These are phyloP conservation scores for Craniophora ligustri DNA, from an alignment of 2,888 invertebrate species.

Conservation along the genomic window DNA sequence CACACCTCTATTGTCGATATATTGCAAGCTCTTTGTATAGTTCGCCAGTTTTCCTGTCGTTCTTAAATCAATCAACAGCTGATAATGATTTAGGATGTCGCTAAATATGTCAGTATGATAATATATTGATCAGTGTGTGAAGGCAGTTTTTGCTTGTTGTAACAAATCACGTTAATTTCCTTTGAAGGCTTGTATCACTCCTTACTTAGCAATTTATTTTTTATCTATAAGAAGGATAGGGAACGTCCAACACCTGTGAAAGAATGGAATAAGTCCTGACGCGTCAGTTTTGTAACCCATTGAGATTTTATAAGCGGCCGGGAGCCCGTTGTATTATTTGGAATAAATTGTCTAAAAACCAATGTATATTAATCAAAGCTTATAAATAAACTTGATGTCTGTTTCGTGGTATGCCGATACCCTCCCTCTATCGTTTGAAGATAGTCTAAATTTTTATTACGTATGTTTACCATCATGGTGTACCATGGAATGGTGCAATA, in stretches of 20 bases:
- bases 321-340: conserved; percentile 32
- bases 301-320: conserved; percentile 31
- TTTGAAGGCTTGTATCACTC: conserved; percentile 63
- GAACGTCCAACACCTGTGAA: conserved; percentile 53
- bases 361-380: conserved; percentile 39
- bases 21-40: conserved; percentile 33
- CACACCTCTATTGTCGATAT: conserved; percentile 42
- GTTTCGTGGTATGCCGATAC: conserved; percentile 29
- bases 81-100: conserved; percentile 32
- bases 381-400: conserved; percentile 19
- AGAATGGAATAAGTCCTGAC: conserved; percentile 53
- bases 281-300: conserved; percentile 39
- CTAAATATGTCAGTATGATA: conserved; percentile 21
- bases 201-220: conserved; percentile 58
- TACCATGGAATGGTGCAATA: conserved; percentile 30
- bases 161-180: conserved; percentile 48
- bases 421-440: conserved; percentile 3
- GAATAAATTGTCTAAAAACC: conserved; percentile 33
- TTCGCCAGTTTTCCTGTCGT: conserved; percentile 28
- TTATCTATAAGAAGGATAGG: conserved; percentile 61
- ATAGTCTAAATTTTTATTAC: conserved; percentile 20
- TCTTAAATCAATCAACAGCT: conserved; percentile 26
- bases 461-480: conserved; percentile 10
- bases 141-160: conserved; percentile 42
- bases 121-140: conserved; percentile 28